Evolutionary conservation across 1,140 invertebrate genomes (phyloP), one percentile per base, ranked within the genome.

Genomic region (Eurosta solidaginis): DNA sequence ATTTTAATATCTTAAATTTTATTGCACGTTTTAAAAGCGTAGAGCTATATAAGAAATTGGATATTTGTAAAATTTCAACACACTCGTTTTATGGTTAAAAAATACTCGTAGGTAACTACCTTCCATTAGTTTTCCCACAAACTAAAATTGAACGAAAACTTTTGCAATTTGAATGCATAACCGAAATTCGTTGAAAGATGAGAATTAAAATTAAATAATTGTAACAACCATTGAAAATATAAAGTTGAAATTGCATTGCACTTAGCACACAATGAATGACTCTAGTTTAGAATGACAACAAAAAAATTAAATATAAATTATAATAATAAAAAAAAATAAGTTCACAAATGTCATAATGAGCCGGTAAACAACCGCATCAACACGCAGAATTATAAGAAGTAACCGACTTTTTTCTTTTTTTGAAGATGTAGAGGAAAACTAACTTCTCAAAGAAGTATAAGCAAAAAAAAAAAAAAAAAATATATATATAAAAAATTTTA

Each of bases 191-290:
- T 40, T 68, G 59, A 40, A 27, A 40, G 59, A 36, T 68, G 59
- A 68, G 33, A 68, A 68, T 68, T 40, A 40, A 9, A 68, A 42
- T 68, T 40, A 68, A 68, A 68, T 68, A 68, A 68, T 68, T 27
- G 27, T 36, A 68, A 68, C 59, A 68, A 40, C 33, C n/a, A n/a
- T n/a, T 40, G 3, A 42, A 9, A 33, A 40, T 7, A 68, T 9
- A 40, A 17, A 40, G 12, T 40, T 68, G 6, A 59, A 33, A 33
- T 59, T 33, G 10, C 3, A 33, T 59, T 33, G 10, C 3, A 17
- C 27, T 59, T 33, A 59, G 54, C 29, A 59, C n/a, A 17, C 54
- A 59, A 59, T 59, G 20, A 33, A n/a, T 29, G 33, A 29, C 25
- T 59, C 27, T 17, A 59, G 14, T 33, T 59, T 59, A 59, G 4